Percentiles rank a stretch among this genome's conserved stretches.
These are phyloP conservation scores for Ophioninae sp. DNA, from an alignment of 2,888 invertebrate species.

Conservation along the genomic window DNA sequence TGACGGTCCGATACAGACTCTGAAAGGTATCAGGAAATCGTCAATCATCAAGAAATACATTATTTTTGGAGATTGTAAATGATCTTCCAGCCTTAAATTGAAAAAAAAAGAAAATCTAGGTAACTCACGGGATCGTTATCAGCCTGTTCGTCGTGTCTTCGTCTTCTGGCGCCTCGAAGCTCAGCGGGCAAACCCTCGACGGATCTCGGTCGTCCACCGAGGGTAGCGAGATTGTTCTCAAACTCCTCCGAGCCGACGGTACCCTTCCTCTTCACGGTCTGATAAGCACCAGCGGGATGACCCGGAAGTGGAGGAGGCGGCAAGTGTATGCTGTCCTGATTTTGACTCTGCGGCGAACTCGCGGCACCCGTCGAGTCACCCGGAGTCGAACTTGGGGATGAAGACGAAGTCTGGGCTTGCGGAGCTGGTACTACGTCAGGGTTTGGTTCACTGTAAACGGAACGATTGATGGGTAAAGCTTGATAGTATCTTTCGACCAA, in stretches of 20 bases:
- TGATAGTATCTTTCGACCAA: not conserved
- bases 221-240: slow-evolving; percentile 90
- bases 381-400: slow-evolving; percentile 87
- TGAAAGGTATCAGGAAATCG: slow-evolving; percentile 58
- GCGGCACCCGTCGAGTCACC: slow-evolving; percentile 83
- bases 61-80: too few relatives aligned
- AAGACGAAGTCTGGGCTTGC: slow-evolving; percentile 88
- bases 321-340: slow-evolving; percentile 86
- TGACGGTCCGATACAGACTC: slow-evolving; percentile 82
- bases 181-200: slow-evolving; percentile 92
- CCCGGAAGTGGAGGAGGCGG: slow-evolving; percentile 92
- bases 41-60: too few relatives aligned
- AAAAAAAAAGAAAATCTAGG: not conserved
- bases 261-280: slow-evolving; percentile 92
- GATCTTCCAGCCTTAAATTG: too few relatives aligned
- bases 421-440: slow-evolving; percentile 91
- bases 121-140: slow-evolving; percentile 73
- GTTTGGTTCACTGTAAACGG: slow-evolving; percentile 86
- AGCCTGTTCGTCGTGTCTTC: slow-evolving; percentile 83
- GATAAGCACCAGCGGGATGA: slow-evolving; percentile 90
- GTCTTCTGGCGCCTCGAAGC: slow-evolving; percentile 88
- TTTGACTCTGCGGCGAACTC: slow-evolving; percentile 82
- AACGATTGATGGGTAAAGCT: not conserved
- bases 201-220: slow-evolving; percentile 93
- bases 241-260: slow-evolving; percentile 85